These are phyloP conservation scores for Polypterus bichir DNA, from an alignment of 2,113 vertebrate species.

Conservation along the genomic window DNA sequence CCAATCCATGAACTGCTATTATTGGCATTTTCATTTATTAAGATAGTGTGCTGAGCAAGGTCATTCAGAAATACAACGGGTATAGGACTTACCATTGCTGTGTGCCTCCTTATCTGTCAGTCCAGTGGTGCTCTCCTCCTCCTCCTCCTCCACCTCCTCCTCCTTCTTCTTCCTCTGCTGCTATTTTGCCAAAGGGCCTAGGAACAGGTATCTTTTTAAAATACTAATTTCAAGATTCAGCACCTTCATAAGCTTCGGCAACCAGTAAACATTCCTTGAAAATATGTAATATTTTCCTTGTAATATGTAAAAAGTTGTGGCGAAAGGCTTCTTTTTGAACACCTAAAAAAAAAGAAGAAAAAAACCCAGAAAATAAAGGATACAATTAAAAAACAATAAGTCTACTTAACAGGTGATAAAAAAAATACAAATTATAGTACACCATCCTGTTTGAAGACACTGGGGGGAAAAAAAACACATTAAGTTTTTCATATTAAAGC, in stretches of 20 bases:
- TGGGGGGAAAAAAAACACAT: too few species aligned
- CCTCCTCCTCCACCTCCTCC: neutral
- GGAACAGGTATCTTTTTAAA: constrained; percentile 4
- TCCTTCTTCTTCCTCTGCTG: too few species aligned
- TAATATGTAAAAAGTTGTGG: constrained; percentile 4
- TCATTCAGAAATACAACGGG: constrained; percentile 3
- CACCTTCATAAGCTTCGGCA: constrained; percentile 75
- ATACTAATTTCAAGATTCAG: constrained; percentile 37
- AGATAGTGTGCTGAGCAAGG: neutral
- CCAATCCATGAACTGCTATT: too few species aligned
- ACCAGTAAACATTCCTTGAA: too few species aligned
- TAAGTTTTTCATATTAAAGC: too few species aligned
- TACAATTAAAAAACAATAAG: neutral
- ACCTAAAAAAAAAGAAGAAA: constrained; percentile 33
- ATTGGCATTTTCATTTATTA: too few species aligned
- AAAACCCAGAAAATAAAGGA: constrained; percentile 8
- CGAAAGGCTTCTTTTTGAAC: constrained; percentile 36
- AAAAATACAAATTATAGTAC: too few species aligned
- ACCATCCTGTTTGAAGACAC: too few species aligned
- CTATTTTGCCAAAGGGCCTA: neutral
- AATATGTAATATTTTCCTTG: too few species aligned
- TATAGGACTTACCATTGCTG: neutral
- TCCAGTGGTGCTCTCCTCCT: neutral
- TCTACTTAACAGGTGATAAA: too few species aligned
- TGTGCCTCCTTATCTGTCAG: neutral